Base-by-base conservation (phyloP, 2,113 vertebrate genomes). In the Ochotona princeps region DNA sequence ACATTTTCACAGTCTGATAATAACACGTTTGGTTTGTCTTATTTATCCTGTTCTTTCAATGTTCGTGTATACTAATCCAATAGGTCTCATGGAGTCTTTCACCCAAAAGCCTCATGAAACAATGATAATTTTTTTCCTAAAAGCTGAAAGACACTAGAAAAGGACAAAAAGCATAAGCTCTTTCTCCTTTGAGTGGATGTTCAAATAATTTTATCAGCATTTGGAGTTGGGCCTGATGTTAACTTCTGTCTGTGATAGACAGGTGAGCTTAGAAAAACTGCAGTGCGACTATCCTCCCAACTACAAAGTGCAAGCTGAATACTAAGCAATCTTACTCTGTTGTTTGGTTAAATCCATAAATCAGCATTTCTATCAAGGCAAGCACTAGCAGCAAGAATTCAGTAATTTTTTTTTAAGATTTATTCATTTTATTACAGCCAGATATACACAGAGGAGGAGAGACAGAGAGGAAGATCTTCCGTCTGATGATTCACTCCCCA, bases 41-140 rank as follows among this genome's bases (percentile, higher is more conserved):
- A 30, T 14, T 49, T 78, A 30, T 51, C 80, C 47, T 35, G 70
- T 20, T 54, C n/a, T 32, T 72, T 63, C n/a, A 65, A 26, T 35
- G 83, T 92, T 78, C 67, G n/a, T 49, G 20, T 69, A 23, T 25
- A 74, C 15, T 32, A 63, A 6, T 91, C 15, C 51, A 80, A 12
- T 75, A 70, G 26, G 67, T 76, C 18, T 61, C 90, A 84, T 7
- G 84, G 38, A 9, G 15, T 89, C 11, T 92, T 75, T n/a, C 28
- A 67, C 67, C 47, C 38, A 25, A 94, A 92, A 70, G 65, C 18
- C 54, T 86, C 35, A 35, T 87, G n/a, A 87, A 75, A 87, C 35
- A 83, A 47, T 70, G 79, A 4, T 51, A 75, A 14, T 44, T 44
- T 44, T 86, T 90, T 49, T 54, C 30, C 75, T 75, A 54, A 57